A percentile compares a stretch with the other conserved stretches of the same genome.
phyloP scores from a whole-genome alignment of 1,140 invertebrate species.

The Calliopsis andreniformis region DNA sequence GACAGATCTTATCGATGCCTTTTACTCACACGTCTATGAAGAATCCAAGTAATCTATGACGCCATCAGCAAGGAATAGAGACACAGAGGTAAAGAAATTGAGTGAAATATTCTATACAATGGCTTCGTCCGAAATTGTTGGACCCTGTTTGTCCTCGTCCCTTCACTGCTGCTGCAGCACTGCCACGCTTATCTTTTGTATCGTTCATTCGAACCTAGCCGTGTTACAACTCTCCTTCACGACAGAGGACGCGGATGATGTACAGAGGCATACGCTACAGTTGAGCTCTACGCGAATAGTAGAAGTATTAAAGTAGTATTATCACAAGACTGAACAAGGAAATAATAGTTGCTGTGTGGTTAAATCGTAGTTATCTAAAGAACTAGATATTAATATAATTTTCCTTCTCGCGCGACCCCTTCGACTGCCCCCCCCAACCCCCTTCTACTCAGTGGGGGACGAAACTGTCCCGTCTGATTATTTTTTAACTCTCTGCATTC shows the following conservation, averaged over 20 bases:
- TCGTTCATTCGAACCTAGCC: not conserved
- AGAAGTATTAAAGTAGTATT: slow-evolving; percentile 77
- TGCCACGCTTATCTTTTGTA: slow-evolving; percentile 18
- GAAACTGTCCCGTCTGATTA: not conserved
- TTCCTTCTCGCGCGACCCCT: not conserved
- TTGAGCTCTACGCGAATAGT: slow-evolving; percentile 55
- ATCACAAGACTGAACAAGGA: slow-evolving; percentile 73
- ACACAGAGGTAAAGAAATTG: no score
- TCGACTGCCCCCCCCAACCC: not conserved
- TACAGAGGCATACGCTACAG: slow-evolving; percentile 41
- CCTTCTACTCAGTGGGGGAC: not conserved
- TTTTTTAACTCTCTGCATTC: slow-evolving; percentile 22
- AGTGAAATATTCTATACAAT: not conserved
- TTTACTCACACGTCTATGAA: no score
- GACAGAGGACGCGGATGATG: not conserved
- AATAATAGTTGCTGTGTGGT: slow-evolving; percentile 58
- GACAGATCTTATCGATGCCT: no score
- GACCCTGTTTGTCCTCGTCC: slow-evolving; percentile 5
- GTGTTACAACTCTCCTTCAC: slow-evolving; percentile 8
- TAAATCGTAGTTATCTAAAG: slow-evolving; percentile 56
- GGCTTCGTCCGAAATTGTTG: not conserved
- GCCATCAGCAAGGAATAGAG: no score
- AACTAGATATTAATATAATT: slow-evolving; percentile 38
- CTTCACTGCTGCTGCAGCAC: slow-evolving; percentile 1
- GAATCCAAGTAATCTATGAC: no score